Percentiles rank a stretch among this genome's conserved stretches.
phyloP scores from a whole-genome alignment of 2,113 vertebrate species.

The Todiramphus chloris region DNA sequence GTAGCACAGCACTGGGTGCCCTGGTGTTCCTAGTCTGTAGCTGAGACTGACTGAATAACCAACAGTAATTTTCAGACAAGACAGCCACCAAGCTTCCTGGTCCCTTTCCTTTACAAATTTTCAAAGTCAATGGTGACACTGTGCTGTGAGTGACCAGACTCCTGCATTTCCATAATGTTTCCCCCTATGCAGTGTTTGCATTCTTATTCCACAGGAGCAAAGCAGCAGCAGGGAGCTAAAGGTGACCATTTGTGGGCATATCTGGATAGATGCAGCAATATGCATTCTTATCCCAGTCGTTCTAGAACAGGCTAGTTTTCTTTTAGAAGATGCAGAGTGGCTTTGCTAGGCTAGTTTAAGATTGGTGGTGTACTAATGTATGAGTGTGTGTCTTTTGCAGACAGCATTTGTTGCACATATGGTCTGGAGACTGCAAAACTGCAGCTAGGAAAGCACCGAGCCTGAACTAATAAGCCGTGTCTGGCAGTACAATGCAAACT shows the following conservation, averaged over 20 bases:
- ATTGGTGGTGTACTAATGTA: background rate
- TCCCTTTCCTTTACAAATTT: background rate
- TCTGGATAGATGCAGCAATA: background rate
- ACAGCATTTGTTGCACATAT: background rate
- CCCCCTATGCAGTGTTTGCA: fast-evolving
- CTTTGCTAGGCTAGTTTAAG: background rate
- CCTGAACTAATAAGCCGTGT: background rate
- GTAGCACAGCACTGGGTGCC: background rate
- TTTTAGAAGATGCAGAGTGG: background rate
- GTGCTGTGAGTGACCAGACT: background rate
- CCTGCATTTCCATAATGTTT: background rate
- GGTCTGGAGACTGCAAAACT: background rate
- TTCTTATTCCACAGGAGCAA: fast-evolving
- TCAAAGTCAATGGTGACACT: background rate
- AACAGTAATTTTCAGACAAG: background rate
- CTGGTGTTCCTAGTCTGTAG: background rate
- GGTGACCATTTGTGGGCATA: background rate
- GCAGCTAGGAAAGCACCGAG: background rate
- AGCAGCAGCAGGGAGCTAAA: background rate
- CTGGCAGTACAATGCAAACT: background rate
- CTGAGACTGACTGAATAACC: background rate
- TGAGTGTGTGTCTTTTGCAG: fast-evolving
- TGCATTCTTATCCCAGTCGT: background rate
- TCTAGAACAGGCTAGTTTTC: background rate
- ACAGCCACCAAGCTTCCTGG: background rate